phyloP scores from a whole-genome alignment of 2,113 vertebrate genomes.

The Platysteira castanea region DNA sequence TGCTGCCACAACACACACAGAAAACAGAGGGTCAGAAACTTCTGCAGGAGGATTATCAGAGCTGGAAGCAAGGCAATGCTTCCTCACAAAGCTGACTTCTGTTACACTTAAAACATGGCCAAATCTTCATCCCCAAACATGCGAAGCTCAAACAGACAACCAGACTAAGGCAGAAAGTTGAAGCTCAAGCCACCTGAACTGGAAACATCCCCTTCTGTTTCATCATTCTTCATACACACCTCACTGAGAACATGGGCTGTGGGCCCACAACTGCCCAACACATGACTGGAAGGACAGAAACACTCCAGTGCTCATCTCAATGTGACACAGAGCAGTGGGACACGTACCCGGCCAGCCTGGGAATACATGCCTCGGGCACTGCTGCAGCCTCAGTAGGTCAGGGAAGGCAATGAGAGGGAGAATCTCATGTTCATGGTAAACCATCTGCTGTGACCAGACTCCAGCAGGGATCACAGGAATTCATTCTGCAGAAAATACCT shows the following conservation, averaged over 20 bases:
- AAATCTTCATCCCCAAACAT: background rate
- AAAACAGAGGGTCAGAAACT: background rate
- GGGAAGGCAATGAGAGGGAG: background rate
- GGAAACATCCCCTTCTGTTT: background rate
- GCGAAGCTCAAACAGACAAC: background rate
- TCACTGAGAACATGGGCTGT: background rate
- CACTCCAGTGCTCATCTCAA: background rate
- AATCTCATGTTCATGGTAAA: background rate
- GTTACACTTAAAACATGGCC: background rate
- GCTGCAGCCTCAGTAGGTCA: background rate
- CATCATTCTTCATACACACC: background rate
- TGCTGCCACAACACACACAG: background rate
- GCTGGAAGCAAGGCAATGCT: background rate
- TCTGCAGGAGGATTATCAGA: background rate
- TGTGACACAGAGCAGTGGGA: rapidly evolving
- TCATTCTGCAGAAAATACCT: background rate
- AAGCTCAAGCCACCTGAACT: background rate
- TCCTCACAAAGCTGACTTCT: background rate
- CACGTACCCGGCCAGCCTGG: background rate
- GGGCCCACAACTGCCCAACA: background rate
- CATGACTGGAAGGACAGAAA: background rate
- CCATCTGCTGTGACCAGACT: background rate
- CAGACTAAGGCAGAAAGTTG: background rate
- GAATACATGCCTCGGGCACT: background rate
- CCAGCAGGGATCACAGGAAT: background rate